These are phyloP conservation scores for Unio delphinus DNA, from an alignment of 2,888 invertebrate genomes.

Conservation along the genomic window DNA sequence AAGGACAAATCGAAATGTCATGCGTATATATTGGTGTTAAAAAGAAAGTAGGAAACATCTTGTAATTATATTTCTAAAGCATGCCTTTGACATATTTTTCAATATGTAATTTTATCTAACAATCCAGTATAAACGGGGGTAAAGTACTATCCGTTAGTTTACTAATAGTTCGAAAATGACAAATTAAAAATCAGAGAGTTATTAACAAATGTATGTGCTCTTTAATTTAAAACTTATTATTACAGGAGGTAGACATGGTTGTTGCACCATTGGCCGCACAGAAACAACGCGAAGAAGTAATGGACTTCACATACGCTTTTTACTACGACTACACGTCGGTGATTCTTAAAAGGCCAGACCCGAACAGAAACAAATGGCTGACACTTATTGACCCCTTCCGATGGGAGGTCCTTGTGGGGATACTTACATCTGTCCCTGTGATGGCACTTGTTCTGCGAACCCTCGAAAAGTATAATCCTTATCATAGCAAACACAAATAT, in stretches of 20 bases:
- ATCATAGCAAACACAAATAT: constrained; percentile 22
- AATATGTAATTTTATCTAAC: too few relatives aligned
- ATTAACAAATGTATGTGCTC: too few relatives aligned
- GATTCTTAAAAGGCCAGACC: constrained; percentile 45
- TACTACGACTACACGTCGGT: constrained; percentile 44
- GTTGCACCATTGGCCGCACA: constrained; percentile 90
- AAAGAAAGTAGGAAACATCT: too few relatives aligned
- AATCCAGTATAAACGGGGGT: too few relatives aligned
- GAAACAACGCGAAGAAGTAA: constrained; percentile 88
- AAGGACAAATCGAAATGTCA: too few relatives aligned
- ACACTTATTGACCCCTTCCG: constrained; percentile 41
- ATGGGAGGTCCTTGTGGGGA: constrained; percentile 30
- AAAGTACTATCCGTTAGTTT: too few relatives aligned
- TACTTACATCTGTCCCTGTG: constrained; percentile 30
- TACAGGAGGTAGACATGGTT: constrained; percentile 86
- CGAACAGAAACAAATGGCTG: constrained; percentile 36
- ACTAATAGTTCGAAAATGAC: too few relatives aligned
- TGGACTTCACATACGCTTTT: constrained; percentile 90
- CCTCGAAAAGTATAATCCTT: constrained; percentile 44
- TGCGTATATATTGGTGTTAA: too few relatives aligned
- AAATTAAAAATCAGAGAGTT: too few relatives aligned
- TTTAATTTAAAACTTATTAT: not conserved
- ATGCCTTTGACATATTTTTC: too few relatives aligned
- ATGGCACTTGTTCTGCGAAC: constrained; percentile 33
- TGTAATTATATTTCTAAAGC: too few relatives aligned